Evolutionary conservation across 1,140 invertebrate genomes (phyloP), one percentile per base, ranked within the genome.

Genomic region (Amyelois transitella): DNA sequence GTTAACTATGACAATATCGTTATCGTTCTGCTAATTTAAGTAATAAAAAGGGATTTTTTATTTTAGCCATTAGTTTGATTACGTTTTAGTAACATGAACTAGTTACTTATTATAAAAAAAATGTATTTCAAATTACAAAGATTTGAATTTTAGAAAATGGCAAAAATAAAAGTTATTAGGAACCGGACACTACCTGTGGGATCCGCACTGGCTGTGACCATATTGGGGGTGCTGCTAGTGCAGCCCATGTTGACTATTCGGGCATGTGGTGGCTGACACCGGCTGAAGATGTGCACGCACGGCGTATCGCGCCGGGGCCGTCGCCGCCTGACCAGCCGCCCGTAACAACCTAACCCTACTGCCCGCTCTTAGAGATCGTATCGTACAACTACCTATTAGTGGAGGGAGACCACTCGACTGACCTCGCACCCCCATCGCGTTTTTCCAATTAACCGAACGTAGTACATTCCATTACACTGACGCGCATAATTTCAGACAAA

Each of bases 401-500:
- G 79, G 66, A 82, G 75, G 76, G 69, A 75, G 70, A 74, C 72
- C 77, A 75, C 77, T 79, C 72, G 73, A 68, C 72, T 78, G 85
- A 88, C 81, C 82, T 86, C 81, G 82, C 82, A 81, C 80, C 85
- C 82, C 82, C 83, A 76, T 84, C 77, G 80, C 81, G 79, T 86
- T 88, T 86, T 86, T 85, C 77, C 75, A 86, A 88, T 82, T 80
- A 85, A 88, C 80, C 70, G 65, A 72, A 75, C 80, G 69, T 76
- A 80, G 72, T 79, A 76, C 76, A 83, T 83, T 86, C 80, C 71
- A 77, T 64, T 70, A 77, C 75, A 62, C 75, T 80, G 76, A 77
- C 75, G 77, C 69, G 64, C 61, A 64, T 64, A 61, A 60, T 60
- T 57, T 57, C 58, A 61, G 57, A 56, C 51, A 59, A 59, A 64